A percentile compares a stretch with the other conserved stretches of the same genome.
Conservation (phyloP, 2,797 vertebrate genomes). For the Manis crassicaudata region DNA sequence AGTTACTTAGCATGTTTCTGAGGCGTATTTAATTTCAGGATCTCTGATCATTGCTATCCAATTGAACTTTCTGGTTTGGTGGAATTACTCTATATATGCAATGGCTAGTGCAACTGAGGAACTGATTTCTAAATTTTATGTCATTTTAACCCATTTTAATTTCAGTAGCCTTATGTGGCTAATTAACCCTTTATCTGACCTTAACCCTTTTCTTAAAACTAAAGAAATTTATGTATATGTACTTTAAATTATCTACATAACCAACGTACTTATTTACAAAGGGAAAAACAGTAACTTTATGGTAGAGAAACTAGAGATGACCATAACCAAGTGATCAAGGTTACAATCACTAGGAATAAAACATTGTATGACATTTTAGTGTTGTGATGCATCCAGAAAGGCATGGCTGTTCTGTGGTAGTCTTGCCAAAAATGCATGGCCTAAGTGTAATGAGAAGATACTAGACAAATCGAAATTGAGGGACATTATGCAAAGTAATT, state of each 20-base stretch:
- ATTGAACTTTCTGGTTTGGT: neutral
- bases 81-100: neutral
- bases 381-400: neutral
- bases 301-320: neutral
- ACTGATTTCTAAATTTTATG: neutral
- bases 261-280: neutral
- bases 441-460: neutral
- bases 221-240: neutral
- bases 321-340: neutral
- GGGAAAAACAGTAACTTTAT: neutral
- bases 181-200: neutral
- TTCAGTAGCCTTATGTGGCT: neutral
- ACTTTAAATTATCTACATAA: neutral
- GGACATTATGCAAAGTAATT: neutral
- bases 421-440: neutral
- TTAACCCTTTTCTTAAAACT: constrained; percentile 13
- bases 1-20: neutral
- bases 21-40: constrained; percentile 9
- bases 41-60: neutral
- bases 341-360: neutral
- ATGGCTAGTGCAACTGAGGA: neutral
- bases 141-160: constrained; percentile 16
- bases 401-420: neutral
- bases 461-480: neutral
- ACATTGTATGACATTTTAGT: neutral